Evolutionary conservation across 2,888 invertebrate species (phyloP), one percentile per base, ranked within the genome.

Genomic region (Griposia aprilina): DNA sequence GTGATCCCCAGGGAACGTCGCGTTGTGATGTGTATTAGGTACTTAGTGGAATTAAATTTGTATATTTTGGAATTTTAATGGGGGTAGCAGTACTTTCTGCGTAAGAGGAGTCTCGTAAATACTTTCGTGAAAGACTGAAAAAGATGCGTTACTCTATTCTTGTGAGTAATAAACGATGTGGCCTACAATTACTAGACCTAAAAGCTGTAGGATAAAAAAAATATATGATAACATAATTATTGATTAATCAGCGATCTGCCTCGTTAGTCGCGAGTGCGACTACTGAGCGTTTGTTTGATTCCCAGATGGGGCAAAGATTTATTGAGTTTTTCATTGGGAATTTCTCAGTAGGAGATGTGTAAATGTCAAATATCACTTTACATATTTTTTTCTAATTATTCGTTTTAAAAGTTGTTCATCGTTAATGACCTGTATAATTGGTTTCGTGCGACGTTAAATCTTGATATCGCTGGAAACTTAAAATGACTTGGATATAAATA

Each of bases 371-470:
- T 4, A 76, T 2, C 3, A 5, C 11, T 59, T 65, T 15, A 59
- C 41, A 52, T 26, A 23, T 15, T 13, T 52, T 45, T 79, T 52
- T 36, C 10, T 26, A 74, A 65, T 70, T 50, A 78, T 66, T 79
- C 17, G 11, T 36, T 55, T 20, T 41, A 48, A 81, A 81, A 59
- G n/a, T 74, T 81, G 36, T n/a, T 36, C 36, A 3, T 60, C 17
- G 15, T 59, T 74, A 80, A 80, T 80, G 81, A 80, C 45, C 36
- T 60, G 59, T 62, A 41, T 66, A 80, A 80, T 80, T 80, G 52
- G 52, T 59, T 77, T 80, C 65, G 45, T 59, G 74, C 7, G 59
- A 66, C 52, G 59, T 74, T 74, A 5, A 60, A 81, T 80, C 65
- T 74, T 74, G 65, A 66, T 81, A 48, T 13, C 13, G 41, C 23